Evolutionary conservation across 35 echinoderm and acorn worm genomes (phyloP).

Genomic region (Ophiothrix spiculata): DNA sequence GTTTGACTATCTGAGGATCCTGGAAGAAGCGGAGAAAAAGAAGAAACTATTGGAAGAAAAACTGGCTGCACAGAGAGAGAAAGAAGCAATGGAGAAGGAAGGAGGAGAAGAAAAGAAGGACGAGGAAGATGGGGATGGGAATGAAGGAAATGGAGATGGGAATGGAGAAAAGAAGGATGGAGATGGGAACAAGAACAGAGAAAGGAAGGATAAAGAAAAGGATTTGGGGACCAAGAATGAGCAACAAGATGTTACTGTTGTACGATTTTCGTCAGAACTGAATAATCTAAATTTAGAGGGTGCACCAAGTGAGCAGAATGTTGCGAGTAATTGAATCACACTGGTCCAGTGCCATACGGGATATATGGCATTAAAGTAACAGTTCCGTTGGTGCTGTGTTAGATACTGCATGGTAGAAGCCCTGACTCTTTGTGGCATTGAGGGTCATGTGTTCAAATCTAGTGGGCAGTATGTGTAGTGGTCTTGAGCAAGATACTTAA

Average conservation of each 20-base stretch:
- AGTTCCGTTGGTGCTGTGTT: no score
- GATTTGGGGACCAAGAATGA: not conserved
- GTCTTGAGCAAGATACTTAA: no score
- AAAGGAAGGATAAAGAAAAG: not conserved
- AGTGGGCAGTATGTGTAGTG: no score
- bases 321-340: not conserved
- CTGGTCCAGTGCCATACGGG: no score
- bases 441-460: no score
- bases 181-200: not conserved
- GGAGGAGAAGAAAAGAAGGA: not conserved
- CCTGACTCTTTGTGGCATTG: no score
- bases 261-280: not conserved
- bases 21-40: slow-evolving; percentile 40
- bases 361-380: no score
- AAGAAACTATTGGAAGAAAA: slow-evolving; percentile 47
- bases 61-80: slow-evolving; percentile 14
- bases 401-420: no score
- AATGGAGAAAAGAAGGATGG: not conserved
- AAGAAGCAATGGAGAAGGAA: slow-evolving; percentile 17
- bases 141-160: not conserved
- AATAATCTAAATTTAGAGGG: not conserved
- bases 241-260: not conserved
- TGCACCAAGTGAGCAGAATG: not conserved
- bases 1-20: slow-evolving; percentile 62
- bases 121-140: no score